A percentile compares a stretch with the other conserved stretches of the same genome.
Evolutionary conservation across 2,113 vertebrate genomes (phyloP).

Genomic region (Syngnathus floridae): DNA sequence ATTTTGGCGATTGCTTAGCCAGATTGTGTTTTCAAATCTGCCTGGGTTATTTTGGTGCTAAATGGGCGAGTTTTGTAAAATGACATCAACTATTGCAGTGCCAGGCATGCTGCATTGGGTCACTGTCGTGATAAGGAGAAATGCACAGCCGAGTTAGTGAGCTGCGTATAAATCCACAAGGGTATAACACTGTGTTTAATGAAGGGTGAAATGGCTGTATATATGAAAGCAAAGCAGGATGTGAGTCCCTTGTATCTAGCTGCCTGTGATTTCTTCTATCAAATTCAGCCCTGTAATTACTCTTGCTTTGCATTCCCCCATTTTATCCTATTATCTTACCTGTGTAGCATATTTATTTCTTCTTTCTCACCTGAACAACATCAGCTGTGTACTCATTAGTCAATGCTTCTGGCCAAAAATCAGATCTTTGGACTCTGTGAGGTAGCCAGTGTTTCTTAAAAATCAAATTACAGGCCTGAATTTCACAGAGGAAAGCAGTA

Average conservation of each 20-base stretch:
- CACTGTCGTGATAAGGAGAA: slow-evolving; percentile 18
- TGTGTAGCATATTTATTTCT: slow-evolving; percentile 30
- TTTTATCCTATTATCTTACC: slow-evolving; percentile 34
- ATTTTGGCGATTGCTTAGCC: slow-evolving; percentile 51
- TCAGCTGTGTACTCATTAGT: slow-evolving; percentile 6
- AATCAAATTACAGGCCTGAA: neutral
- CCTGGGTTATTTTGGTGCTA: slow-evolving; percentile 35
- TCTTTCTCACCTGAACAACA: slow-evolving; percentile 13
- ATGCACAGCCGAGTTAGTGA: slow-evolving; percentile 19
- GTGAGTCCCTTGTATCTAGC: slow-evolving; percentile 28
- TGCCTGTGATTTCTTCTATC: slow-evolving; percentile 36
- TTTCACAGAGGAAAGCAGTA: neutral
- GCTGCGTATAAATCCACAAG: slow-evolving; percentile 25
- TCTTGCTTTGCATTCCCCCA: slow-evolving; percentile 28
- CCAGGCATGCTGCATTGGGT: slow-evolving; percentile 19
- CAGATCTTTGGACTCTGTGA: neutral
- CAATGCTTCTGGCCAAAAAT: slow-evolving; percentile 18
- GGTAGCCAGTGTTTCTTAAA: neutral
- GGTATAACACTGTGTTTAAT: slow-evolving; percentile 46
- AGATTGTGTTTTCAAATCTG: slow-evolving; percentile 59
- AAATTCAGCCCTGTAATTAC: slow-evolving; percentile 39
- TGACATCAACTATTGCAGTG: slow-evolving; percentile 38
- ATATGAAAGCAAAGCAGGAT: slow-evolving; percentile 44
- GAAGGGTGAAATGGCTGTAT: slow-evolving; percentile 59
- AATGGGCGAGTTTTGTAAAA: slow-evolving; percentile 48